A percentile compares a stretch with the other conserved stretches of the same genome.
Conservation (phyloP, 2,888 invertebrate species). For the Drosophila kanekoi region DNA sequence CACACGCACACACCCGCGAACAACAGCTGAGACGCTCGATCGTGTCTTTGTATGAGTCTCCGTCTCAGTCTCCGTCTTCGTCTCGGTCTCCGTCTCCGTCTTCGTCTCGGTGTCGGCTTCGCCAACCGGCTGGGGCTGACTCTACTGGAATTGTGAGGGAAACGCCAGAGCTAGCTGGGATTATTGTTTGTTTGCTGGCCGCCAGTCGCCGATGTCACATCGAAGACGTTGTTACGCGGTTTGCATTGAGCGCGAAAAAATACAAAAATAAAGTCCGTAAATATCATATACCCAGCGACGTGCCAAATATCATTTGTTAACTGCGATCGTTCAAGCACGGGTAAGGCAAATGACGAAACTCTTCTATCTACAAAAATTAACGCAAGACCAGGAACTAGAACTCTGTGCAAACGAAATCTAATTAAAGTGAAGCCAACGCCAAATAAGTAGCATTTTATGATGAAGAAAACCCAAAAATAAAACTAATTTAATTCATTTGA, state of each 20-base stretch:
- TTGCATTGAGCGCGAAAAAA: constrained; percentile 45
- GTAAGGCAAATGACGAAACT: constrained; percentile 36
- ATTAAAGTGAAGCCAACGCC: not conserved
- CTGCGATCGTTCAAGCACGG: constrained; percentile 35
- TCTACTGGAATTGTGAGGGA: constrained; percentile 57
- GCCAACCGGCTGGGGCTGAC: constrained; percentile 43
- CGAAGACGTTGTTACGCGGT: constrained; percentile 71
- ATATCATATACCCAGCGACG: constrained; percentile 7
- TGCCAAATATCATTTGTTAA: constrained; percentile 28
- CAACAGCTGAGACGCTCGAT: constrained; percentile 63
- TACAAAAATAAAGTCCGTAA: not conserved
- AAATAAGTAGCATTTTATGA: constrained; percentile 1
- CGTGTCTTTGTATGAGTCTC: constrained; percentile 59
- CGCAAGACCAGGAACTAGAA: constrained; percentile 16
- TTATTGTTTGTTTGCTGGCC: constrained; percentile 66
- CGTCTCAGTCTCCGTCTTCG: not conserved
- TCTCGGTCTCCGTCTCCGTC: not conserved
- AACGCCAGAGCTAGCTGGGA: constrained; percentile 61
- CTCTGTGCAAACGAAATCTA: constrained; percentile 8
- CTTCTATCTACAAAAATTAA: constrained; percentile 6
- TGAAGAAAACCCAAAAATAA: constrained; percentile 9
- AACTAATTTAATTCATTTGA: constrained; percentile 15
- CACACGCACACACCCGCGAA: constrained; percentile 8
- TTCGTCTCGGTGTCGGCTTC: constrained; percentile 17
- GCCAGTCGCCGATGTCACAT: constrained; percentile 76